phyloP scores from a whole-genome alignment of 2,888 invertebrate genomes.

The Lamellibrachia satsuma region DNA sequence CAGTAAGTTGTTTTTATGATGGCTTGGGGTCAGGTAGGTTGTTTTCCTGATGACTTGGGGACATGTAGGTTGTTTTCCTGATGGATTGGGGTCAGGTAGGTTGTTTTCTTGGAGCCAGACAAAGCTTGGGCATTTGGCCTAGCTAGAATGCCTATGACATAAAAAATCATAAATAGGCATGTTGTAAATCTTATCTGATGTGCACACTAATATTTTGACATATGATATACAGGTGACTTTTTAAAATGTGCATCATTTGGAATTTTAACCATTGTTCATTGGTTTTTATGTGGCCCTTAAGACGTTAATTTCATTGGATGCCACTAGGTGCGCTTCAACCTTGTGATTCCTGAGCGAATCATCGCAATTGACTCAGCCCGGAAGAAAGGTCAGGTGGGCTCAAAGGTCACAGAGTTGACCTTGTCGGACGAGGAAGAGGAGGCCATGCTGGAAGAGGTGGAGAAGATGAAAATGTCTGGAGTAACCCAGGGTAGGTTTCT shows the following conservation, averaged over 20 bases:
- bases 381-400: constrained; percentile 18
- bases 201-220: not conserved
- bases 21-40: constrained; percentile 26
- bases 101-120: not conserved
- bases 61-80: constrained; percentile 23
- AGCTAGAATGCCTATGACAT: too few relatives aligned
- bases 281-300: not conserved
- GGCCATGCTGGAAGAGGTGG: constrained; percentile 31
- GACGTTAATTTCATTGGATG: not conserved
- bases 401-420: constrained; percentile 24
- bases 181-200: not conserved
- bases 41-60: constrained; percentile 23
- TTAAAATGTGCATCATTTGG: not conserved
- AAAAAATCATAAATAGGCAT: too few relatives aligned
- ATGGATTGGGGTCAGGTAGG: not conserved
- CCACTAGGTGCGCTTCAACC: constrained; percentile 29
- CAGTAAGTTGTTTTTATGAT: constrained; percentile 22
- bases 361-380: constrained; percentile 32
- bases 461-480: constrained; percentile 24
- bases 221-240: not conserved
- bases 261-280: not conserved
- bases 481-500: not conserved
- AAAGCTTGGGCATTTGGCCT: too few relatives aligned
- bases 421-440: constrained; percentile 35
- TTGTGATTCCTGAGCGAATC: constrained; percentile 34